Base-by-base conservation (phyloP, 53 echinoderm and acorn worm species). In the Antedon mediterranea region DNA sequence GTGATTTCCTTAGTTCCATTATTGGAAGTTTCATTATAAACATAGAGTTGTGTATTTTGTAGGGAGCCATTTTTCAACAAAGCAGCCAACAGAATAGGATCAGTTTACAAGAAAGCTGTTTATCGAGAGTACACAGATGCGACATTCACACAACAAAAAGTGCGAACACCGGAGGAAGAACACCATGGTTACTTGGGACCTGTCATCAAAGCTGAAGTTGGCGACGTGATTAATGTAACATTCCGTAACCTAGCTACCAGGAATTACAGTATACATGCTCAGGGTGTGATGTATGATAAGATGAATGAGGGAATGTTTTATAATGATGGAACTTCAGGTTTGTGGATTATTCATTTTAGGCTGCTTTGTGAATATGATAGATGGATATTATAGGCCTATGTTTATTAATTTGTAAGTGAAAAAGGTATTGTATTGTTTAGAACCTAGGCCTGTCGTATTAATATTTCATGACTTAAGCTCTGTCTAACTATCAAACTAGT, bases 141-240 rank as follows among this genome's bases (percentile, higher is more conserved):
- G 11, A 83, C 85, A 28, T 90, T 90, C 76, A 30, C 73, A 20
- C 31, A 43, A 23, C 29, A 82, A 30, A 78, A 84, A 14, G 43
- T 0, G 5, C 41, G 90, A 4, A 42, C 76, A 4, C 28, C 73
- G 0, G 82, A 75, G 2, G 87, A 87, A 32, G 78, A 76, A 14
- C 70, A 90, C 78, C 74, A 87, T 32, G 90, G 90, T 3, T 73
- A 86, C 34, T 75, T 90, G n/a, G 90, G 90, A 20, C 90, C 90
- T 8, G 81, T 83, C 27, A 90, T 90, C 15, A 43, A 83, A n/a
- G 90, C 87, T 6, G 85, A 87, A 77, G 90, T 87, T 15, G 90
- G 90, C 0, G 90, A 90, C 28, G 82, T 80, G 41, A 88, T 90
- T 27, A 71, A 80, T 14, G 88, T 90, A 8, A 88, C 83, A 2